phyloP scores from a whole-genome alignment of 2,797 vertebrate genomes.

The Odontamblyopus lacepedii region DNA sequence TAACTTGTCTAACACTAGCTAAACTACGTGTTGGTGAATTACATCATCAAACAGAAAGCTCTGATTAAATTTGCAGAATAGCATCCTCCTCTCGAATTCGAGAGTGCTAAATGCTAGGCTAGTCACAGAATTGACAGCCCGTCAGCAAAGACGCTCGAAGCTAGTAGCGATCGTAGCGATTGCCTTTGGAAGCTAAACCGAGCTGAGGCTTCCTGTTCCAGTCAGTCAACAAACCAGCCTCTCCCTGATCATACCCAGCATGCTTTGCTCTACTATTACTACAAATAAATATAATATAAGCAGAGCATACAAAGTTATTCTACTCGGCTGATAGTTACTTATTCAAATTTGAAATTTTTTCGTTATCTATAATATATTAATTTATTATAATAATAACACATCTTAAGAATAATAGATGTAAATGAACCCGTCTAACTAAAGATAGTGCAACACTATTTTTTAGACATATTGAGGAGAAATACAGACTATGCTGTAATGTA shows the following conservation, averaged over 20 bases:
- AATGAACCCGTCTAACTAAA: too few relatives aligned
- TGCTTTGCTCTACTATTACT: too few relatives aligned
- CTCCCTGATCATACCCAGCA: not conserved
- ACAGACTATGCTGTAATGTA: too few relatives aligned
- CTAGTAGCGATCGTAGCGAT: slow-evolving; percentile 14
- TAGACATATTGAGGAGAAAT: too few relatives aligned
- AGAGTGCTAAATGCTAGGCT: not conserved
- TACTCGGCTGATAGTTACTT: too few relatives aligned
- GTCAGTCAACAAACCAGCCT: slow-evolving; percentile 57
- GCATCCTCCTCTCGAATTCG: not conserved
- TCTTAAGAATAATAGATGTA: too few relatives aligned
- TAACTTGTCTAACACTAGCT: slow-evolving; percentile 39
- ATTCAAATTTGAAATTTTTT: too few relatives aligned
- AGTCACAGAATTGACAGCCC: slow-evolving; percentile 40
- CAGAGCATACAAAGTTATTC: too few relatives aligned
- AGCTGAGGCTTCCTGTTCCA: slow-evolving; percentile 18
- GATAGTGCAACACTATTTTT: too few relatives aligned
- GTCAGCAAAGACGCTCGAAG: slow-evolving; percentile 9
- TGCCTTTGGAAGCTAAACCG: not conserved
- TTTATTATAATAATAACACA: too few relatives aligned
- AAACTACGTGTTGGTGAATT: slow-evolving; percentile 13
- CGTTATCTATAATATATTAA: too few relatives aligned
- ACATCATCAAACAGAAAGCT: not conserved
- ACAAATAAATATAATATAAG: too few relatives aligned
- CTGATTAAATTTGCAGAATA: not conserved